These are phyloP conservation scores for Bos taurus DNA, from an alignment of 2,113 vertebrate species.

Conservation along the genomic window DNA sequence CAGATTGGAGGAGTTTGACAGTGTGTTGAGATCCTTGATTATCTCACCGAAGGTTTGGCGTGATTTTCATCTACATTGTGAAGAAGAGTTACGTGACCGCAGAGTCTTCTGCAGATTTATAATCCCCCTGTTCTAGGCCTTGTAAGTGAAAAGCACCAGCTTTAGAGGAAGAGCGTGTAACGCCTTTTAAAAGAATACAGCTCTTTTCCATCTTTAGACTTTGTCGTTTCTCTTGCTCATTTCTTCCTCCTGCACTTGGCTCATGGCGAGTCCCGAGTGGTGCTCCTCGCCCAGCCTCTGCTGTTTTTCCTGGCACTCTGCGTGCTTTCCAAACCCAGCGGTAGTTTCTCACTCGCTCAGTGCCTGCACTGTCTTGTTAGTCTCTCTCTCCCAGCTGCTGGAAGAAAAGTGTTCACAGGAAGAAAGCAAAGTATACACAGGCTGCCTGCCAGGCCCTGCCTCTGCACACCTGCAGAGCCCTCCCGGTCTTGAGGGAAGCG, in stretches of 20 bases:
- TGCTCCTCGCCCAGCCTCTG: rapidly evolving
- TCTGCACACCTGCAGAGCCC: not conserved
- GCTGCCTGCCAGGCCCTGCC: rapidly evolving
- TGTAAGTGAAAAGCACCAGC: not conserved
- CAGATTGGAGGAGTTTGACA: not conserved
- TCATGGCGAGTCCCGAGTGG: rapidly evolving
- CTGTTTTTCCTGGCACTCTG: rapidly evolving
- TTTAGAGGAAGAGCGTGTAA: not conserved
- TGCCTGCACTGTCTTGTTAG: rapidly evolving
- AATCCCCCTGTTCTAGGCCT: not conserved
- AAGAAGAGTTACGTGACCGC: not conserved
- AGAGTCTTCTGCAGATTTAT: not conserved
- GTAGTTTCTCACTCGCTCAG: rapidly evolving
- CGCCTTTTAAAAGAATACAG: rapidly evolving
- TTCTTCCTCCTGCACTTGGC: rapidly evolving
- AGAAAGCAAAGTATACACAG: rapidly evolving
- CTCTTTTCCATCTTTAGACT: not conserved
- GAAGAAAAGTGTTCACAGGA: not conserved
- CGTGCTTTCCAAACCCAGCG: not conserved
- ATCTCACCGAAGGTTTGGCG: not conserved
- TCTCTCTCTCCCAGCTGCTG: not conserved
- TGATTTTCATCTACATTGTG: not conserved
- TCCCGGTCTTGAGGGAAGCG: rapidly evolving
- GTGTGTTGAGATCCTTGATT: not conserved
- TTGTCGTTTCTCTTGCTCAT: rapidly evolving